phyloP scores from a whole-genome alignment of 2,888 invertebrate genomes.

The Acronicta aceris region DNA sequence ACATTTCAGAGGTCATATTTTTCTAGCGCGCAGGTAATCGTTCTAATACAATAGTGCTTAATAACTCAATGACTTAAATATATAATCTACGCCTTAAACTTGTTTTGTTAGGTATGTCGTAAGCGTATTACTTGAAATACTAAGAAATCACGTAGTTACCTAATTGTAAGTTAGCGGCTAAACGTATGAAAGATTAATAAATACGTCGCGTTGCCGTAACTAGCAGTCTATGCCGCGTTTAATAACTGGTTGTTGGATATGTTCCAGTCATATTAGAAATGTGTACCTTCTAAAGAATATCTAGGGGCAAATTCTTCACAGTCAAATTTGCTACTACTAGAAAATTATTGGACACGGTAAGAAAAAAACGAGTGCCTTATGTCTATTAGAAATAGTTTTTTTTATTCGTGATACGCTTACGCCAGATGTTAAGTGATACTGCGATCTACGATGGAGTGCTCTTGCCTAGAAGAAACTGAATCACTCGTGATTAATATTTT shows the following conservation, averaged over 20 bases:
- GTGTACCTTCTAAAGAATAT: not conserved
- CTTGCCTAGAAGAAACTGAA: too few relatives aligned
- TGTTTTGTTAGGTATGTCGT: not conserved
- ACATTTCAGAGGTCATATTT: too few relatives aligned
- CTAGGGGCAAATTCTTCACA: not conserved
- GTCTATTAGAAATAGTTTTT: too few relatives aligned
- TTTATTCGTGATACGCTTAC: too few relatives aligned
- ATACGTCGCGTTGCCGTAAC: not conserved
- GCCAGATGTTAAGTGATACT: too few relatives aligned
- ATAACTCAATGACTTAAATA: not conserved
- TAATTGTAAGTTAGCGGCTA: constrained; percentile 3
- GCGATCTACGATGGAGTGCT: too few relatives aligned
- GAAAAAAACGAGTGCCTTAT: too few relatives aligned
- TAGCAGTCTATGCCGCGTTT: not conserved
- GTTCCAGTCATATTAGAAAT: not conserved
- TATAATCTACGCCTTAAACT: not conserved
- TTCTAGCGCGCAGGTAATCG: too few relatives aligned
- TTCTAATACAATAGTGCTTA: too few relatives aligned
- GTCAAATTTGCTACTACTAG: too few relatives aligned
- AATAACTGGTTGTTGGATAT: not conserved
- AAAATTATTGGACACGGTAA: too few relatives aligned
- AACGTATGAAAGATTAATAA: constrained; percentile 5
- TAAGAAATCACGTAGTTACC: not conserved
- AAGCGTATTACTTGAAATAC: constrained; percentile 4
- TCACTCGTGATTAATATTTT: too few relatives aligned